Conservation (phyloP, 2,888 invertebrate genomes). For the Watsonalla cultraria region DNA sequence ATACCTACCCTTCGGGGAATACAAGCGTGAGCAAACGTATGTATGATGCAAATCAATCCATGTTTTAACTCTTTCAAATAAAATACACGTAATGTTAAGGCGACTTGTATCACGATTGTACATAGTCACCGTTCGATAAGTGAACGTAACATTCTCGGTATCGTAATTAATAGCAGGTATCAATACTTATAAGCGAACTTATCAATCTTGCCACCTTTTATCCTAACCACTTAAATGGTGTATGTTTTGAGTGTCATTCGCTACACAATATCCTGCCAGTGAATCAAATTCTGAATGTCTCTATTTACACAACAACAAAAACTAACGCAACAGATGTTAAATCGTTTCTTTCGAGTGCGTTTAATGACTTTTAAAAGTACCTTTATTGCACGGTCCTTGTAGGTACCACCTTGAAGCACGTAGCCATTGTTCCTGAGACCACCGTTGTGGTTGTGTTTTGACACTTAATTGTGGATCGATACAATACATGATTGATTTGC, state of each 20-base stretch:
- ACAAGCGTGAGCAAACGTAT: too few species aligned
- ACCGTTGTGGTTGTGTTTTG: not conserved
- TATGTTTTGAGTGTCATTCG: not conserved
- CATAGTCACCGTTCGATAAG: conserved; percentile 2
- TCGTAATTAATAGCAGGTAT: not conserved
- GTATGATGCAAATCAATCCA: not conserved
- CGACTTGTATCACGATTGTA: not conserved
- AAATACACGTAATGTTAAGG: not conserved
- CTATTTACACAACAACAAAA: not conserved
- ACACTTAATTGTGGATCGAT: not conserved
- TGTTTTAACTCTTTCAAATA: not conserved
- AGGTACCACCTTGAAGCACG: not conserved
- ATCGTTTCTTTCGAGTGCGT: not conserved
- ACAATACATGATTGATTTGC: conserved; percentile 2
- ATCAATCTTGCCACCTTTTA: not conserved
- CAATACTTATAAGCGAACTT: not conserved
- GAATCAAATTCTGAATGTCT: not conserved
- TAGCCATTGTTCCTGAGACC: not conserved
- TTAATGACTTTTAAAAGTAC: not conserved
- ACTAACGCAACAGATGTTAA: not conserved
- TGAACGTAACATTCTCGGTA: conserved; percentile 11
- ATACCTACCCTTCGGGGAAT: too few species aligned
- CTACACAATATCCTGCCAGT: not conserved
- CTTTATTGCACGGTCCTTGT: not conserved
- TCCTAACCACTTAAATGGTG: not conserved